Percentiles rank a stretch among this genome's conserved stretches.
Conservation (phyloP, 2,113 vertebrate genomes). For the Nycticryphes semicollaris region DNA sequence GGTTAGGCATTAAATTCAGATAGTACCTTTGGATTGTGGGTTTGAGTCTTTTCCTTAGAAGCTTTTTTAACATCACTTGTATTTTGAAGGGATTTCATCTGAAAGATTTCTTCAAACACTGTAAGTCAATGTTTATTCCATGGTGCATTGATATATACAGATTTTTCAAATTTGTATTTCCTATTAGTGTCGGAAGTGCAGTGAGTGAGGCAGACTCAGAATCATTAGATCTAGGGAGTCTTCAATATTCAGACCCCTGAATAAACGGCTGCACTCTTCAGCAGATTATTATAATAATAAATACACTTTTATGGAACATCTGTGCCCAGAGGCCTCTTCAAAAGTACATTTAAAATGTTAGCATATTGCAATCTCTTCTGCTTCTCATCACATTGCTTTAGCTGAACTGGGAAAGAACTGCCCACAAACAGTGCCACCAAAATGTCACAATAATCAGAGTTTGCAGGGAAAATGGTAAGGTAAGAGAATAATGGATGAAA, state of each 20-base stretch:
- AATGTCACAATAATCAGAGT: not conserved
- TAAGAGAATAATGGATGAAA: not conserved
- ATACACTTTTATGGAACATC: constrained; percentile 62
- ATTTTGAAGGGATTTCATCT: not conserved
- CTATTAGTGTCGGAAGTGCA: not conserved
- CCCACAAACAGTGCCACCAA: constrained; percentile 27
- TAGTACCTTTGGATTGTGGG: not conserved
- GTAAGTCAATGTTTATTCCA: not conserved
- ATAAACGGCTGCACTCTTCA: constrained; percentile 56
- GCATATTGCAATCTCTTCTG: constrained; percentile 28
- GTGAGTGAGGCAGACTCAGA: not conserved
- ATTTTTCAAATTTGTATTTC: constrained; percentile 32
- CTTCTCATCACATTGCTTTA: constrained; percentile 24
- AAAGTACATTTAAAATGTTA: constrained; percentile 48
- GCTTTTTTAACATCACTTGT: not conserved
- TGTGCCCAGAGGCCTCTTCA: constrained; percentile 59
- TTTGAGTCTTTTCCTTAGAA: not conserved
- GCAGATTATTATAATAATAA: constrained; percentile 60
- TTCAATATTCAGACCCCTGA: constrained; percentile 46
- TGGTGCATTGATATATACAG: not conserved
- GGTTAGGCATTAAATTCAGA: not conserved
- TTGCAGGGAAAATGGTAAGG: not conserved
- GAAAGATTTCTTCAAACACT: not conserved
- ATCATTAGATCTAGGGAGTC: constrained; percentile 47
- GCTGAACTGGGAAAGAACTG: constrained; percentile 19